Evolutionary conservation across 2,888 invertebrate species (phyloP), one percentile per base, ranked within the genome.

Genomic region (Criorhina ranunculi): DNA sequence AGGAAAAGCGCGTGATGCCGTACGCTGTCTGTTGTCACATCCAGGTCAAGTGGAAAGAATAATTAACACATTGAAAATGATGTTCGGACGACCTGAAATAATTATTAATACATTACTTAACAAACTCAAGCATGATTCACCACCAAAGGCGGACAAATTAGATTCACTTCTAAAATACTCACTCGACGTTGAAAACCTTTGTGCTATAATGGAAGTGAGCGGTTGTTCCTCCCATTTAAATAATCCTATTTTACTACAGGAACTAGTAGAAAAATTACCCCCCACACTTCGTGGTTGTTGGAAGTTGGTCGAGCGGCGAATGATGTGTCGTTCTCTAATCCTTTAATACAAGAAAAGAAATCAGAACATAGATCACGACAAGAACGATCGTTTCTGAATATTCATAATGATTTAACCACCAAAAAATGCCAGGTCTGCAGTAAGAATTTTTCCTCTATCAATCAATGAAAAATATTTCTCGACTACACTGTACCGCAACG

Each of bases 211-310:
- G 33, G 31, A 64, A 46, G 44, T 35, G n/a, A 17, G 19, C 24
- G 69, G 69, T 12, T 69, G 44, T 69, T 42, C 55, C n/a, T 42
- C 57, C 29, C 69, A 69, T 24, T 57, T 69, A 46, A 69, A 69
- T 5, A 69, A 69, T 29, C 57, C 70, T 7, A 57, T 49, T 15
- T 49, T 70, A 12, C 24, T 69, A 7, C 57, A 69, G 29, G 59
- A 59, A 6, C 12, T 59, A 59, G 59, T 59, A 9, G 59, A 59
- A n/a, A 37, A 9, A 24, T 11, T 62, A 17, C 62, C 33, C 11
- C 62, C 62, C 24, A 31, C 12, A 5, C 29, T 62, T 31, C 62
- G 62, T 59, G 59, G 59, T 59, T 59, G 11, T 31, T 24, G n/a
- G 42, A 59, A 37, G 59, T 59, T n/a, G 40, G 59, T 7, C 37